Evolutionary conservation across 2,888 invertebrate genomes (phyloP), one percentile per base, ranked within the genome.

Genomic region (Lithophane ornitopus): DNA sequence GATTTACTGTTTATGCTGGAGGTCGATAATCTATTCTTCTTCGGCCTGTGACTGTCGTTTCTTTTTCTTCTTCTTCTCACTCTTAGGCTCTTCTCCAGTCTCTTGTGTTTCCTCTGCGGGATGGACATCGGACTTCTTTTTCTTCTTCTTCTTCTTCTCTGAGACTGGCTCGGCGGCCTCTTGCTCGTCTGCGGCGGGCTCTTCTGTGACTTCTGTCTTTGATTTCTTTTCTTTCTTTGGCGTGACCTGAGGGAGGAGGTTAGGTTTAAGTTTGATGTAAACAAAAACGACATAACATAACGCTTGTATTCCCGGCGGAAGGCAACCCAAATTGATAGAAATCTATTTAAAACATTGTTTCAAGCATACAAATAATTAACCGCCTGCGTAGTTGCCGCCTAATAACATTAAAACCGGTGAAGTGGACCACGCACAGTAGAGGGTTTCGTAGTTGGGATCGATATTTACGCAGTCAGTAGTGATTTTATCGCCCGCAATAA

Each of bases 101-200:
- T 88, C 86, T 22, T 83, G 88, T 12, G 81, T 85, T 59, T 84
- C 87, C 39, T 88, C 89, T 28, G 81, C 81, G 70, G 90, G 81
- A 75, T 88, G 84, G 7, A 80, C 86, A 44, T 91, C 92, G 28
- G 89, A 97, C 85, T 96, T 96, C 91, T 96, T 97, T 88, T 97
- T 97, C 89, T 97, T 97, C 87, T 96, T 97, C 82, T 94, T 95
- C 87, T 97, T 97, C 78, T 97, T 97, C 86, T 97, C 96, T 28
- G 94, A 94, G 22, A 89, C 85, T 3, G 92, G 92, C 61, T 77
- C 81, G 0, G 85, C 88, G 70, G 89, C 87, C 39, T 90, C 87
- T 80, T 89, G 78, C 14, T 49, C 68, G 28, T 83, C 74, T 49
- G 79, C 83, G 34, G 71, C 74, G 0, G 74, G 69, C 62, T 85